These are phyloP conservation scores for Lates calcarifer DNA, from an alignment of 2,113 vertebrate species.

Conservation along the genomic window DNA sequence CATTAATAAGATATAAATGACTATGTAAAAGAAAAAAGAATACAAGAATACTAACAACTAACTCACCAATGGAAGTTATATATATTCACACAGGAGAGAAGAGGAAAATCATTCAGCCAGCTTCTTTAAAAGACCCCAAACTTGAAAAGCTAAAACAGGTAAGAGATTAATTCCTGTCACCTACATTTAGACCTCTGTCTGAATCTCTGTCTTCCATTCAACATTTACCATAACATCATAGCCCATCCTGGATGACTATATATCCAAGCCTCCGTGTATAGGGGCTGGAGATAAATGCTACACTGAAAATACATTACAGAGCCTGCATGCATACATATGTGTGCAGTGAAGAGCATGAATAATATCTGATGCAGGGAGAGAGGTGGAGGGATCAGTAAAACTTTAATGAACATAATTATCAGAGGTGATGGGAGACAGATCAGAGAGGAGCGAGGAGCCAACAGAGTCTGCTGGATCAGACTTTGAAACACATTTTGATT, in stretches of 20 bases:
- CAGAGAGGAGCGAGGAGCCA: conserved; percentile 5
- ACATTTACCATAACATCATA: conserved; percentile 23
- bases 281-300: conserved; percentile 28
- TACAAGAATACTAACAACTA: not conserved
- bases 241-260: not conserved
- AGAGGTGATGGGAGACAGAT: conserved; percentile 60
- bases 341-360: conserved; percentile 47
- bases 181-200: not conserved
- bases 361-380: conserved; percentile 47
- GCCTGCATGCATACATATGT: conserved; percentile 27
- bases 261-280: not conserved
- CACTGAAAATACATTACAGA: conserved; percentile 52
- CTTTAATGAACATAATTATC: conserved; percentile 76
- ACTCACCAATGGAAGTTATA: conserved; percentile 3
- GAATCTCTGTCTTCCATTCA: conserved; percentile 17
- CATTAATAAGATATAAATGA: not conserved
- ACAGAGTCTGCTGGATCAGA: conserved; percentile 24
- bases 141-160: conserved; percentile 89
- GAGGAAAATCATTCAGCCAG: conserved; percentile 86
- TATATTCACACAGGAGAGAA: conserved; percentile 82
- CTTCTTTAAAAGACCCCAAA: conserved; percentile 83
- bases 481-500: conserved; percentile 30
- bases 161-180: conserved; percentile 15
- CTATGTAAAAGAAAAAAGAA: not conserved
- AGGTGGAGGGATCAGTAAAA: conserved; percentile 66